Evolutionary conservation across 2,888 invertebrate genomes (phyloP).

Genomic region (Actias luna): DNA sequence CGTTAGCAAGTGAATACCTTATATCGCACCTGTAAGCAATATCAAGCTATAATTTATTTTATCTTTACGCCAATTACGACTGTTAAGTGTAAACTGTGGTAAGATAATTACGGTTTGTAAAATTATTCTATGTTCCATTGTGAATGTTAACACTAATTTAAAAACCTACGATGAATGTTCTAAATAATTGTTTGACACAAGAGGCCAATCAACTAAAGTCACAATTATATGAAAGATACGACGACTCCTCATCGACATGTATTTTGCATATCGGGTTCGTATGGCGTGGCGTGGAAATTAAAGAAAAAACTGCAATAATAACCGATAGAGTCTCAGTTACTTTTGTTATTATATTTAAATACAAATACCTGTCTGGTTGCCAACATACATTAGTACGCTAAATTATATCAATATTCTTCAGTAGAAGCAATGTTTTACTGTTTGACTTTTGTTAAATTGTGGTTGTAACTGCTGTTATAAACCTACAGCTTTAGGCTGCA

Average conservation of each 20-base stretch:
- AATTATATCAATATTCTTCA: no score
- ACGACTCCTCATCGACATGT: neutral
- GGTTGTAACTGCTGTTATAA: no score
- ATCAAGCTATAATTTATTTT: neutral
- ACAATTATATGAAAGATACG: neutral
- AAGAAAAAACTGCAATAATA: neutral
- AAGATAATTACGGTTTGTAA: neutral
- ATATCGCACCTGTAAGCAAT: conserved; percentile 2
- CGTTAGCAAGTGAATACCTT: conserved; percentile 4
- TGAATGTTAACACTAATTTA: neutral
- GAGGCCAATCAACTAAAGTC: neutral
- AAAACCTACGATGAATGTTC: neutral
- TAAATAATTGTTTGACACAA: neutral
- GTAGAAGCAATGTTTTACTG: no score
- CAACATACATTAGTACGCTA: no score
- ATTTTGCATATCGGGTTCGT: neutral
- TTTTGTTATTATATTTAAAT: neutral
- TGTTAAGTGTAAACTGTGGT: conserved; percentile 18
- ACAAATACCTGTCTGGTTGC: no score
- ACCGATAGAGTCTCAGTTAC: neutral
- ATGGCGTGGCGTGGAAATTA: neutral
- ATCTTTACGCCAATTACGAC: conserved; percentile 3
- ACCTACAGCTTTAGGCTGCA: no score
- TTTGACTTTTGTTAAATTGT: no score
- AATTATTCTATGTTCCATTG: neutral